Conservation (phyloP, 2,113 vertebrate genomes). For the Rattus rattus region DNA sequence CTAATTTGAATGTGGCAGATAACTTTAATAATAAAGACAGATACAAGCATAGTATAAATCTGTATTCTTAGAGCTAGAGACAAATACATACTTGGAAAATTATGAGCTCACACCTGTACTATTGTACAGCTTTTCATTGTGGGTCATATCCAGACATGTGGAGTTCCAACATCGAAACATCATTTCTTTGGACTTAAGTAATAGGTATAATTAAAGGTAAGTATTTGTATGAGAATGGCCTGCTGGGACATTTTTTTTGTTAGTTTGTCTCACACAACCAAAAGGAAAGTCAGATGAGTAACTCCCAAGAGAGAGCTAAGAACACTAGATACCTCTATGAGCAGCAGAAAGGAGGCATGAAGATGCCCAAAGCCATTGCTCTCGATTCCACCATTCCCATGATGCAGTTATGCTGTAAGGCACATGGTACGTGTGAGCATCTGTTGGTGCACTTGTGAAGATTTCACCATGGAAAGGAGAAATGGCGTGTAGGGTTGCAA, state of each 20-base stretch:
- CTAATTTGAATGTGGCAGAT: background rate
- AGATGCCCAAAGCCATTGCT: background rate
- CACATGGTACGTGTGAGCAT: background rate
- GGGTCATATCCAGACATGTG: background rate
- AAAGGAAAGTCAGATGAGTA: background rate
- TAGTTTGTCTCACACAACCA: background rate
- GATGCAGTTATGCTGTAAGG: too few relatives aligned
- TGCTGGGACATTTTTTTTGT: background rate
- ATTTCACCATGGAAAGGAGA: background rate
- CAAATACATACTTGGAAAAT: background rate
- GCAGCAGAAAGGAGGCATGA: background rate
- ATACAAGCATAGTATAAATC: background rate
- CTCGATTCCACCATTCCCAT: background rate
- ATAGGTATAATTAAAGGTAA: background rate
- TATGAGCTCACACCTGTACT: background rate
- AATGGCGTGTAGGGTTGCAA: background rate
- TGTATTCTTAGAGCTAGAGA: background rate
- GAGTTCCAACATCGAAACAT: background rate
- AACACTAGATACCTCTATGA: background rate
- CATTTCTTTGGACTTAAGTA: background rate
- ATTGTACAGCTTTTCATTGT: background rate
- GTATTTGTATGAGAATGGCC: background rate
- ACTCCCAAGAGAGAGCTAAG: background rate
- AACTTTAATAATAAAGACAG: slow-evolving; percentile 21
- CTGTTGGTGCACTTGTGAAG: background rate